phyloP scores from a whole-genome alignment of 1,140 invertebrate genomes.

The Caenorhabditis tropicalis region DNA sequence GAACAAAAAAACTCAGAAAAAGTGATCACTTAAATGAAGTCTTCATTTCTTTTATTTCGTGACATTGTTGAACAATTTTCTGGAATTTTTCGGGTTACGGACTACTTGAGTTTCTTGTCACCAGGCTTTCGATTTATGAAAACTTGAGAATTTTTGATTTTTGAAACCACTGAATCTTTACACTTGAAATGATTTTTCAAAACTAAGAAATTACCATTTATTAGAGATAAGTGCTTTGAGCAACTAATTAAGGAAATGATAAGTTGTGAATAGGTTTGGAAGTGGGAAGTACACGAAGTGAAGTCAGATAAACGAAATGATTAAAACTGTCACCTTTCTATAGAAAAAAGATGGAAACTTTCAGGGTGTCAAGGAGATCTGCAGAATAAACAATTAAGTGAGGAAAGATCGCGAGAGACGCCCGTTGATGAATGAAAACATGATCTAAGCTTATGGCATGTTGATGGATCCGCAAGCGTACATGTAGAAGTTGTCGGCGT shows the following conservation, averaged over 20 bases:
- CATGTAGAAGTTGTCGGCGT: slow-evolving; percentile 35
- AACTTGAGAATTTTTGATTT: too few species aligned
- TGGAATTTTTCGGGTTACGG: too few species aligned
- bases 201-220: neutral
- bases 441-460: neutral
- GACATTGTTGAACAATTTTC: too few species aligned
- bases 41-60: too few species aligned
- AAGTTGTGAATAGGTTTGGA: neutral
- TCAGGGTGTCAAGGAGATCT: slow-evolving; percentile 19
- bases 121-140: too few species aligned
- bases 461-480: slow-evolving; percentile 35
- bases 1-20: neutral
- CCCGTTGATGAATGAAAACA: neutral
- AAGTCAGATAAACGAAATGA: neutral
- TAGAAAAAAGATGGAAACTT: neutral
- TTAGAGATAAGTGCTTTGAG: slow-evolving; percentile 5
- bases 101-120: too few species aligned
- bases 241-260: neutral
- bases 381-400: neutral
- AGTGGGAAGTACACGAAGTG: slow-evolving; percentile 15
- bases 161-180: too few species aligned
- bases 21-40: neutral
- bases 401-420: slow-evolving; percentile 17
- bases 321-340: slow-evolving; percentile 12
- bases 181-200: too few species aligned